Evolutionary conservation across 2,113 vertebrate species (phyloP).

Genomic region (Phyllopteryx taeniolatus): DNA sequence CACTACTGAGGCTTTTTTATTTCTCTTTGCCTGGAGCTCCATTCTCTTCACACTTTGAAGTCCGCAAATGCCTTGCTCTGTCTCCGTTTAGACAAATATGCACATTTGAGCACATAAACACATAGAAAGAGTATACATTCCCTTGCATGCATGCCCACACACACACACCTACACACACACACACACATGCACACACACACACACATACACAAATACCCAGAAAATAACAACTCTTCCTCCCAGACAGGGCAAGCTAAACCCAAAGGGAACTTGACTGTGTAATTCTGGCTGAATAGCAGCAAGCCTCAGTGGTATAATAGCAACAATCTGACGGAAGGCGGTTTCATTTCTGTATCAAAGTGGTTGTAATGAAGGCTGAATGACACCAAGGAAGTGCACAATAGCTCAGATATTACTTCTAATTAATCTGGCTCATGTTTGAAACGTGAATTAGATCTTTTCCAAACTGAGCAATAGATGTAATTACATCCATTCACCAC

Average conservation of each 20-base stretch:
- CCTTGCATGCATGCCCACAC: constrained; percentile 8
- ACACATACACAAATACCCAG: constrained; percentile 10
- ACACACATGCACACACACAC: neutral
- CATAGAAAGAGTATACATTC: constrained; percentile 11
- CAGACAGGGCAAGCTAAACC: constrained; percentile 37
- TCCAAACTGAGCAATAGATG: constrained; percentile 43
- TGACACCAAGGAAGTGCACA: constrained; percentile 62
- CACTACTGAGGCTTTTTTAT: neutral
- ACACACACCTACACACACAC: neutral
- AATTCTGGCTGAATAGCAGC: constrained; percentile 54
- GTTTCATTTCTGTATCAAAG: constrained; percentile 66
- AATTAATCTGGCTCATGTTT: constrained; percentile 65
- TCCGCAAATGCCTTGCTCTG: constrained; percentile 11
- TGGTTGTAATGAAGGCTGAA: constrained; percentile 66
- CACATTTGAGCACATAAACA: constrained; percentile 8
- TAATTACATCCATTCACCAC: constrained; percentile 46
- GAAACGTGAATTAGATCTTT: constrained; percentile 60
- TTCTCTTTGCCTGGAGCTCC: neutral
- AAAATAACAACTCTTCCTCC: constrained; percentile 40
- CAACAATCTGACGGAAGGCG: constrained; percentile 56
- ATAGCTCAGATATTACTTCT: constrained; percentile 60
- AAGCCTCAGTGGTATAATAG: constrained; percentile 52
- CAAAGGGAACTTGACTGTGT: constrained; percentile 49
- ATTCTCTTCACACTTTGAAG: constrained; percentile 10
- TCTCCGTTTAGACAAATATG: constrained; percentile 16